These are phyloP conservation scores for Agrotis puta DNA, from an alignment of 2,888 invertebrate species.

Conservation along the genomic window DNA sequence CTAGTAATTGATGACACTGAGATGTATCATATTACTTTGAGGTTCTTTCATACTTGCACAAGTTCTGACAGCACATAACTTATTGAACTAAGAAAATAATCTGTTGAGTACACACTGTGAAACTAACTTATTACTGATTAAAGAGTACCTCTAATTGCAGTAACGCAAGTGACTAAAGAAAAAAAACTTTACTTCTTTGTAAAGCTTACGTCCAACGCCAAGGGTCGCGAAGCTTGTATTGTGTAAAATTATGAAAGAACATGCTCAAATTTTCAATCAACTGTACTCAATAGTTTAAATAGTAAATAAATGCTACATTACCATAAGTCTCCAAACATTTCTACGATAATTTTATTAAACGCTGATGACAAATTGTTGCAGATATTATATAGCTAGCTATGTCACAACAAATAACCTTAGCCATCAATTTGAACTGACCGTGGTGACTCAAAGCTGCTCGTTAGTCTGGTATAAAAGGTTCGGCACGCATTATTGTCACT, in stretches of 20 bases:
- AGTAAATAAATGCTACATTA: conserved; percentile 23
- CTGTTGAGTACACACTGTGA: not conserved
- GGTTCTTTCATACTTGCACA: conserved; percentile 27
- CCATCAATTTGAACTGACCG: conserved; percentile 88
- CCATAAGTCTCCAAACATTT: conserved; percentile 19
- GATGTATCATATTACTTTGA: conserved; percentile 45
- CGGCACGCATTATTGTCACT: conserved; percentile 90
- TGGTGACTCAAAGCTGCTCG: conserved; percentile 86
- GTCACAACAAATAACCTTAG: conserved; percentile 90
- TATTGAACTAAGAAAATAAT: not conserved
- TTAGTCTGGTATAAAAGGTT: conserved; percentile 88
- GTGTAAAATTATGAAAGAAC: conserved; percentile 54
- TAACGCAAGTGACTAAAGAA: conserved; percentile 27
- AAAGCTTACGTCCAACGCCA: conserved; percentile 81
- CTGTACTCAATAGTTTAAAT: conserved; percentile 2
- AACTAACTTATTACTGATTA: not conserved
- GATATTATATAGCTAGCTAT: conserved; percentile 82
- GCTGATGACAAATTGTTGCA: conserved; percentile 80
- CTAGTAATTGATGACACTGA: conserved; percentile 37
- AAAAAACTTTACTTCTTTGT: conserved; percentile 70
- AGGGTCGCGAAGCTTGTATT: conserved; percentile 69
- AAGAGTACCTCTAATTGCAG: not conserved
- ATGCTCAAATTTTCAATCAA: conserved; percentile 23
- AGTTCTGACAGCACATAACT: conserved; percentile 5
- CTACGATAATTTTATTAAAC: conserved; percentile 65